phyloP scores from a whole-genome alignment of 2,888 invertebrate genomes.

The Melanostoma mellinum region DNA sequence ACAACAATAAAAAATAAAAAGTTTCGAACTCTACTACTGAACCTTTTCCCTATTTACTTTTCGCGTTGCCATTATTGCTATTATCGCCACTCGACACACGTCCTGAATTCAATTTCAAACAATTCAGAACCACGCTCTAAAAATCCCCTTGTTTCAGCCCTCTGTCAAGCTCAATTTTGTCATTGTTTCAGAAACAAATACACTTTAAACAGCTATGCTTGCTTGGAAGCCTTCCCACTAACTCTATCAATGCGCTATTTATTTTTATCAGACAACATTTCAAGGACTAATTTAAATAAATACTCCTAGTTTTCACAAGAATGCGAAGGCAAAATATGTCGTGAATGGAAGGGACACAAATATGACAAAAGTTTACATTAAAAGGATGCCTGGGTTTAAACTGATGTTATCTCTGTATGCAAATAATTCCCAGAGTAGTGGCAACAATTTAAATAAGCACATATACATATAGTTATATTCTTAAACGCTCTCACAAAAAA shows the following conservation, averaged over 20 bases:
- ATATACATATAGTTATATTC: no score
- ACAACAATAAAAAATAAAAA: no score
- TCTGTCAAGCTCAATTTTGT: constrained; percentile 29
- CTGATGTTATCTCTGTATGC: constrained; percentile 62
- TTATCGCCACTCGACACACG: constrained; percentile 52
- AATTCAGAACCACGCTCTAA: constrained; percentile 39
- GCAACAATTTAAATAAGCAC: no score
- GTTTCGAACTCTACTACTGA: no score
- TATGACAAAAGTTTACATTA: constrained; percentile 65
- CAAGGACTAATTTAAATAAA: constrained; percentile 71
- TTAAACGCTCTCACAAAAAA: no score
- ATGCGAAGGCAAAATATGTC: constrained; percentile 53
- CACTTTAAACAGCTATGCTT: constrained; percentile 33
- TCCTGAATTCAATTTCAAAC: constrained; percentile 49
- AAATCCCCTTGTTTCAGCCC: constrained; percentile 22
- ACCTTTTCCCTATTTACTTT: constrained; percentile 43
- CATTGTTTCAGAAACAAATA: constrained; percentile 16
- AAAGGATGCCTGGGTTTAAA: constrained; percentile 62
- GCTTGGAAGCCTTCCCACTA: neutral
- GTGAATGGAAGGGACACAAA: constrained; percentile 42
- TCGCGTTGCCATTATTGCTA: constrained; percentile 57
- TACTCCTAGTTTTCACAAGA: constrained; percentile 54
- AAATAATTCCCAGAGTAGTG: constrained; percentile 34
- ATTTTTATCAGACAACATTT: constrained; percentile 61
- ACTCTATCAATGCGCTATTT: constrained; percentile 50